These are phyloP conservation scores for Gymnoscelis rufifasciata DNA, from an alignment of 2,888 invertebrate genomes.

Conservation along the genomic window DNA sequence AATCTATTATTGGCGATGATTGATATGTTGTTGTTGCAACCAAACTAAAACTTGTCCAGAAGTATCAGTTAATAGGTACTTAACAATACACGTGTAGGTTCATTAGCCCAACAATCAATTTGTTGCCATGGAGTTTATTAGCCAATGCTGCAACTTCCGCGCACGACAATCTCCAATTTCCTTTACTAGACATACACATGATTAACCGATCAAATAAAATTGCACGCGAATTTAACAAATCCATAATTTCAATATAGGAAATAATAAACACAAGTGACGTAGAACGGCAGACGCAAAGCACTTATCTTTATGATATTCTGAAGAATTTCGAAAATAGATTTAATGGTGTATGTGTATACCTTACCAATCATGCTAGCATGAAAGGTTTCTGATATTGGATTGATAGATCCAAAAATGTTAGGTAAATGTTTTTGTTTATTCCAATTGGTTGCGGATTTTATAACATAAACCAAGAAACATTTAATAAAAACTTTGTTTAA, in stretches of 20 bases:
- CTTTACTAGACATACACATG: no score
- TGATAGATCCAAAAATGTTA: neutral
- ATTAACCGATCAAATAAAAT: no score
- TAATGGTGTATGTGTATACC: slow-evolving; percentile 8
- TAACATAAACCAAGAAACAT: no score
- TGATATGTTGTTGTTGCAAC: no score
- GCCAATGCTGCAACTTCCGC: slow-evolving; percentile 1
- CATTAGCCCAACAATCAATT: slow-evolving; percentile 1
- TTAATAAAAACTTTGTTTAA: no score
- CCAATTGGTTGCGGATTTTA: no score
- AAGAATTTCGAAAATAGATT: slow-evolving; percentile 25
- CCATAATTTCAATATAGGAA: neutral
- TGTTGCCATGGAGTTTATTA: slow-evolving; percentile 3
- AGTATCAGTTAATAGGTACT: no score
- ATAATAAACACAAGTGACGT: neutral
- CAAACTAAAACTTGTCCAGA: no score
- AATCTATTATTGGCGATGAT: no score
- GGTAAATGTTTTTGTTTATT: no score
- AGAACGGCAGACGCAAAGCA: slow-evolving; percentile 20
- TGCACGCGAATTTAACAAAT: no score
- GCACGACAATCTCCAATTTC: neutral
- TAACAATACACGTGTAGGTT: slow-evolving; percentile 16
- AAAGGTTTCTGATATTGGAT: slow-evolving; percentile 7
- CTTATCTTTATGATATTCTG: slow-evolving; percentile 25
- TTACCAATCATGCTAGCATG: neutral